Base-by-base conservation (phyloP, 2,797 vertebrate species). In the Coregonus suidteri region DNA sequence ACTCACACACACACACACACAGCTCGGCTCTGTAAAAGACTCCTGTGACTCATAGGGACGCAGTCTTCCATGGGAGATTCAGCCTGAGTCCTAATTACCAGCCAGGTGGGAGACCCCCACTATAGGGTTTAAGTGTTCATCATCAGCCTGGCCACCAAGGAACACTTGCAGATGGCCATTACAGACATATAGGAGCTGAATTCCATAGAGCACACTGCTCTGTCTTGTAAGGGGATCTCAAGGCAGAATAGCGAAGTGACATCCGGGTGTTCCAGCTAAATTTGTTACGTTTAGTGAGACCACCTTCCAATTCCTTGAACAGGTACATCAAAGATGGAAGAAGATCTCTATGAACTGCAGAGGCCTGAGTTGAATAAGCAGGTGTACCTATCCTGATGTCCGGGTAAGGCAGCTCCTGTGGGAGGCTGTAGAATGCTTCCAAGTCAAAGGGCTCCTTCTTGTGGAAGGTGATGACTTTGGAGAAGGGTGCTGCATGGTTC, bases 381-480 rank as follows among this genome's bases (percentile, higher is more conserved):
- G 15, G 52, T 71, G 77, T 90, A 97, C 98, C 98, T 95, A 99
- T 97, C 83, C 95, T 95, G 78, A 95, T 93, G 82, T 99, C 96
- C 25, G 97, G 95, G 84, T 97, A 98, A 6, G 97, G 97, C 77
- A 99, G 88, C 71, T 98, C 98, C 87, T 97, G 96, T 73, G 96
- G 96, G 81, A 75, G 93, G 77, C 93, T 97, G 87, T 99, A 99
- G 84, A 97, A 98, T 0, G 97, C 98, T 88, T 99, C 97, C 59
- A 99, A 94, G 81, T 95, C 96, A 77, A 99, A 99, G 25, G 97
- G 95, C 51, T 98, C 98, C 91, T 97, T 99, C 84, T 98, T 96
- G 92, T 98, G 98, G 92, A 99, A 99, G 0, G 97, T 98, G 85
- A 99, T 96, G 59, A 99, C 97, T 94, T 98, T 99, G 81, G 98